These are phyloP conservation scores for Melanotaenia nigrans DNA, from an alignment of 2,797 vertebrate genomes.

Conservation along the genomic window DNA sequence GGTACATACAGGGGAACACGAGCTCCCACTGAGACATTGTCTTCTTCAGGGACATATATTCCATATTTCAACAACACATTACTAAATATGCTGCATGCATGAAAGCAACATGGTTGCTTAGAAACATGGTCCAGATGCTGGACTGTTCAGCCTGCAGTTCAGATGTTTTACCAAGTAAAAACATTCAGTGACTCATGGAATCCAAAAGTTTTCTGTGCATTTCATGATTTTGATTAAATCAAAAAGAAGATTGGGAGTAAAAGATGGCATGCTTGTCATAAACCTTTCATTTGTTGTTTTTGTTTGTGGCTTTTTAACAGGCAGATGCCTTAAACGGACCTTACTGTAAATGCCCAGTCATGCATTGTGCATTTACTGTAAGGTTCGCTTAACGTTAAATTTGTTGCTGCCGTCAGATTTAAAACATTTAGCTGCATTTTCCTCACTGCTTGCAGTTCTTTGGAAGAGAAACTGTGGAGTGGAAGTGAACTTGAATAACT, in stretches of 20 bases:
- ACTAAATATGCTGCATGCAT: too few relatives aligned
- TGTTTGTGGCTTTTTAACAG: neutral
- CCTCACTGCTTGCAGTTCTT: neutral
- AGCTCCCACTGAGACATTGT: too few relatives aligned
- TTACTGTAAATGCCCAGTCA: neutral
- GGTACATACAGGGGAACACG: too few relatives aligned
- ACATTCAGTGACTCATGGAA: too few relatives aligned
- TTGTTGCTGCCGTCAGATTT: neutral
- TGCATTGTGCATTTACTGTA: neutral
- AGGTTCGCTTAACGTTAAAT: neutral
- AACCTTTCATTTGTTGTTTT: neutral
- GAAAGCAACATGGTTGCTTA: too few relatives aligned
- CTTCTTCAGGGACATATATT: neutral
- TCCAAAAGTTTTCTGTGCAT: too few relatives aligned
- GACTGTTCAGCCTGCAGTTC: too few relatives aligned
- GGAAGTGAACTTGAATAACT: neutral
- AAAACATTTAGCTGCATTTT: neutral
- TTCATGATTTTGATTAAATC: neutral
- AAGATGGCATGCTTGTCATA: slow-evolving; percentile 1
- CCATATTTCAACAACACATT: neutral
- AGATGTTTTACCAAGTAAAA: too few relatives aligned
- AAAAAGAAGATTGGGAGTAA: neutral
- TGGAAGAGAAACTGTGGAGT: too few relatives aligned
- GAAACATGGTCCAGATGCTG: too few relatives aligned
- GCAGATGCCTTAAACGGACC: too few relatives aligned